These are phyloP conservation scores for Probaryconus sp. DNA, from an alignment of 1,140 invertebrate genomes.

Conservation along the genomic window DNA sequence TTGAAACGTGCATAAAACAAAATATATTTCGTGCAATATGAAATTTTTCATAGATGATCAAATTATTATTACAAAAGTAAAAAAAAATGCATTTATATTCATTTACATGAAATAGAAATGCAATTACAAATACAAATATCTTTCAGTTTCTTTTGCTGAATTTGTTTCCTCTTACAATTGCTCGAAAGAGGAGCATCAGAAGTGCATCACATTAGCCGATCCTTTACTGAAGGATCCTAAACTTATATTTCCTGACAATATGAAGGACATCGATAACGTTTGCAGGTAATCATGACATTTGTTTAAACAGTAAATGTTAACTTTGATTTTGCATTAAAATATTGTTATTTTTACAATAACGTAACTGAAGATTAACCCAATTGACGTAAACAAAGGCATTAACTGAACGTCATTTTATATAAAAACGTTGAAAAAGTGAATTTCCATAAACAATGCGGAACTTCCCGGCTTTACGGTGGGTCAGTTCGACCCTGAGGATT, in stretches of 20 bases:
- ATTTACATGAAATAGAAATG: no score
- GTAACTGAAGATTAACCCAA: neutral
- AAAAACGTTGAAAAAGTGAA: constrained; percentile 30
- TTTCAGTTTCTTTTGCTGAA: constrained; percentile 14
- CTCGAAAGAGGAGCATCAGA: constrained; percentile 78
- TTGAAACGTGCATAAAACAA: no score
- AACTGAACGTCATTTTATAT: constrained; percentile 1
- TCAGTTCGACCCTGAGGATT: constrained; percentile 55
- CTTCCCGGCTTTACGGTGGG: constrained; percentile 59
- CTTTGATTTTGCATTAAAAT: no score
- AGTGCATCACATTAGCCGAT: constrained; percentile 79
- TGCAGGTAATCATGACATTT: constrained; percentile 72
- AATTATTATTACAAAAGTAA: no score
- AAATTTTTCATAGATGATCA: no score
- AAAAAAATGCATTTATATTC: no score
- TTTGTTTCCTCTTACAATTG: constrained; percentile 68
- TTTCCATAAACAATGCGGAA: constrained; percentile 51
- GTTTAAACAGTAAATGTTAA: no score
- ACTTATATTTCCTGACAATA: constrained; percentile 81
- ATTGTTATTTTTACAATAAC: constrained; percentile 1
- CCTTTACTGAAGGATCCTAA: constrained; percentile 80
- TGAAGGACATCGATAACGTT: constrained; percentile 80
- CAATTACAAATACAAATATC: neutral
- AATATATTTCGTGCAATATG: no score
- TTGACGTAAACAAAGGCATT: constrained; percentile 20